phyloP scores from a whole-genome alignment of 2,888 invertebrate species.

The Adineta ricciae region DNA sequence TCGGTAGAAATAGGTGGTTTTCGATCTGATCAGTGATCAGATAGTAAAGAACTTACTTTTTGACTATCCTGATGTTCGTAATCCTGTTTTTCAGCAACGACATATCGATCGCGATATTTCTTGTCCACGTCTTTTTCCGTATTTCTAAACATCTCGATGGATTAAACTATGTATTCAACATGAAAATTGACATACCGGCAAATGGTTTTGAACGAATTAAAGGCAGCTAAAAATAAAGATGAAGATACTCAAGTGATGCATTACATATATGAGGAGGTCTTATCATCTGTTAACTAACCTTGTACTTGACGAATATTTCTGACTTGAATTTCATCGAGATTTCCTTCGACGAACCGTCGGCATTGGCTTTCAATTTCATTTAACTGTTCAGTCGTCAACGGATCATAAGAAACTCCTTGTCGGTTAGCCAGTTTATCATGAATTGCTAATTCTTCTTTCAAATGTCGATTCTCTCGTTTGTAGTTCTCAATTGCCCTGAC shows the following conservation, averaged over 20 bases:
- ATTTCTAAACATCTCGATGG: conserved; percentile 35
- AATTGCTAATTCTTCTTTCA: conserved; percentile 49
- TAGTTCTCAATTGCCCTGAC: conserved; percentile 46
- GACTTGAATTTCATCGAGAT: conserved; percentile 47
- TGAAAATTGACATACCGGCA: conserved; percentile 34
- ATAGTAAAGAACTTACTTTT: neutral
- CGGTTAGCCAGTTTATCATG: conserved; percentile 46
- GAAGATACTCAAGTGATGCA: too few species aligned
- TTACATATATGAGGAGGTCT: too few species aligned
- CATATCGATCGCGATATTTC: conserved; percentile 41
- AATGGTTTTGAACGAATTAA: conserved; percentile 45
- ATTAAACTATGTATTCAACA: conserved; percentile 34
- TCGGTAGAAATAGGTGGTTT: too few species aligned
- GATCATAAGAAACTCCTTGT: conserved; percentile 40
- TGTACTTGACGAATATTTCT: conserved; percentile 32
- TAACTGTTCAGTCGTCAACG: conserved; percentile 48
- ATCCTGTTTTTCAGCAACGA: conserved; percentile 44
- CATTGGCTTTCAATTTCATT: conserved; percentile 47
- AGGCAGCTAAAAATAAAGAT: conserved; percentile 40
- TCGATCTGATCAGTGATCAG: too few species aligned
- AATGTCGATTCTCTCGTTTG: conserved; percentile 44
- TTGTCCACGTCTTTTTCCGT: conserved; percentile 46
- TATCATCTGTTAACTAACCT: neutral
- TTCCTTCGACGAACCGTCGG: conserved; percentile 43
- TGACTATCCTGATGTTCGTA: conserved; percentile 35